Evolutionary conservation across 1,140 invertebrate genomes (phyloP), one percentile per base, ranked within the genome.

Genomic region (Cheumatopsyche charites): DNA sequence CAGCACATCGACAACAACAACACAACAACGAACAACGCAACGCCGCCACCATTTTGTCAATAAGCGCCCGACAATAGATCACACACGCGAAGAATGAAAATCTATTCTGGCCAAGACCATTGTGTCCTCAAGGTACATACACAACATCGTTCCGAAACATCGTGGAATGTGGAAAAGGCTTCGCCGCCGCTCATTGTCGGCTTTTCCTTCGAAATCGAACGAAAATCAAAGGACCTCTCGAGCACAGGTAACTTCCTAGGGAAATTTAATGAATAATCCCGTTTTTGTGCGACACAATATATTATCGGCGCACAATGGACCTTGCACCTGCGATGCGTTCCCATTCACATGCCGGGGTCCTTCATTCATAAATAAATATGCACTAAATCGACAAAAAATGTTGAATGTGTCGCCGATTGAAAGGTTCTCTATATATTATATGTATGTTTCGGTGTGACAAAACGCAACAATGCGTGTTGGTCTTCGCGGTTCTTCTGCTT

Each of bases 291-390:
- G 72, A 17, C 36, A 69, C 36, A 11, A n/a, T 45, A 36, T 17
- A 43, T 45, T n/a, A 21, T n/a, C 12, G 17, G 5, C 43, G 47
- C 49, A 73, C 72, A 73, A 74, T 71, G 52, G 52, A 47, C 15
- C 55, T 13, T 65, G 70, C 70, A 74, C 73, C 73, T 72, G 70
- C 70, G 63, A 13, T 45, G 19, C 49, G 62, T 26, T 9, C 41
- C 62, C 73, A 71, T 74, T 74, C 73, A 73, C 13, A 12, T 36
- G 52, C 62, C 52, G n/a, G n/a, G 23, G 58, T 55, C 65, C 70
- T 74, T 71, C 73, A 74, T 74, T 74, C 69, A 74, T 71, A 74
- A 74, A 74, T 67, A 74, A 74, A 74, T 67, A 74, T 49, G 62
- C 71, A 74, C 70, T 52, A 67, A 71, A 71, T 74, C 70, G 58